These are phyloP conservation scores for Clistopyga incitator DNA, from an alignment of 2,888 invertebrate species.

Conservation along the genomic window DNA sequence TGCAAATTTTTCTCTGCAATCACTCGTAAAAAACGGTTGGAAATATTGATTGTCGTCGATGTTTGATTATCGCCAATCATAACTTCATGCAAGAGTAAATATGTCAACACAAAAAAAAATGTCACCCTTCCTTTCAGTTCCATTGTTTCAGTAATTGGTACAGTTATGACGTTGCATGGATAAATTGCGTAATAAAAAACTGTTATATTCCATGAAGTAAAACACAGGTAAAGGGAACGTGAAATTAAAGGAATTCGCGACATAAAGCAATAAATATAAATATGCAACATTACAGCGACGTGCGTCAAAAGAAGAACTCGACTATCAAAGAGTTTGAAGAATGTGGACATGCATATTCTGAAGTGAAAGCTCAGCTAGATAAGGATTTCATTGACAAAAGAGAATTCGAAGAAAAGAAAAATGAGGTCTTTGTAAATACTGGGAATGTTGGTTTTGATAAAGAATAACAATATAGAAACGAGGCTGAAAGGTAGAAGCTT, in stretches of 20 bases:
- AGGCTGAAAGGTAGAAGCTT: too few relatives aligned
- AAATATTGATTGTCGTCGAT: background rate
- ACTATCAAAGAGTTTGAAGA: background rate
- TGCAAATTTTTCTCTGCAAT: background rate
- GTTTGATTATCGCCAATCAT: background rate
- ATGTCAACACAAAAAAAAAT: background rate
- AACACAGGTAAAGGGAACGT: background rate
- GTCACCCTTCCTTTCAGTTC: background rate
- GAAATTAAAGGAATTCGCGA: slow-evolving; percentile 1
- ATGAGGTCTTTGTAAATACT: too few relatives aligned
- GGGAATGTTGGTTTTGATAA: too few relatives aligned
- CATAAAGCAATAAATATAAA: background rate
- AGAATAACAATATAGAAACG: too few relatives aligned
- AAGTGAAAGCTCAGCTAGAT: background rate
- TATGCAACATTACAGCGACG: background rate
- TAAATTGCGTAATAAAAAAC: background rate
- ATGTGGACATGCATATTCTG: too few relatives aligned
- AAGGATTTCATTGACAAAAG: too few relatives aligned
- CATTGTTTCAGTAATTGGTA: background rate
- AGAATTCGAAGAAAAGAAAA: too few relatives aligned
- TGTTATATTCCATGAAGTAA: background rate
- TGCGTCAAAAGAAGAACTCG: background rate
- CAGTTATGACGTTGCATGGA: background rate
- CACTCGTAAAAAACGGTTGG: background rate
- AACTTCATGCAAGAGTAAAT: background rate